Evolutionary conservation across 2,113 vertebrate genomes (phyloP), one percentile per base, ranked within the genome.

Genomic region (Serilophus lunatus): DNA sequence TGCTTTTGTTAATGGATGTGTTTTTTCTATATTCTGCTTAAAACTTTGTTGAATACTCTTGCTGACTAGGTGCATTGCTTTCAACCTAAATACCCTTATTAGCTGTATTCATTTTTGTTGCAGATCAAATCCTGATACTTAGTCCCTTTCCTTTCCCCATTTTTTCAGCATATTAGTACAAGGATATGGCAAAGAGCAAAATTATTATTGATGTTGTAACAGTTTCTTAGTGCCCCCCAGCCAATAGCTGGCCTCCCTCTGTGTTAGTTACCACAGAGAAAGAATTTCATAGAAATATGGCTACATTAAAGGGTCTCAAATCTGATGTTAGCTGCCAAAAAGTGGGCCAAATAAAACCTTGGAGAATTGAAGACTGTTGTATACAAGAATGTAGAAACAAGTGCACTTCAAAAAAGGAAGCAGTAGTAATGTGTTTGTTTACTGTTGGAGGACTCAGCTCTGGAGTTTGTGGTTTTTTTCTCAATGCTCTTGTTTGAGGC

Each of bases 331-430:
- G 35, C 42, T 33, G 26, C 12, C 24, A 47, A 36, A 51, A 85
- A 64, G 40, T 38, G 25, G 50, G 18, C 6, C 25, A 86, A 69
- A 68, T 28, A 13, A 68, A 51, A 4, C 18, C 40, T 89, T 60
- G 47, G 28, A 56, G 18, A 28, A 65, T 4, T 6, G 18, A 49
- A 40, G 22, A 38, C 20, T 47, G 79, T 86, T 86, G 15, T 0
- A n/a, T 2, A 10, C 2, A 23, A 20, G 29, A 86, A 56, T 19
- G 47, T 54, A 81, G 35, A 84, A 47, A 10, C 51, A 53, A 71
- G 28, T 0, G 0, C 50, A 10, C 12, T 84, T 60, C n/a, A 31
- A 33, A 31, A 49, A 49, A 49, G 15, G 28, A 76, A 72, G 24
- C 4, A 20, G 29, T 28, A n/a, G 7, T 53, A 45, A 33, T 4